Evolutionary conservation across 2,113 vertebrate genomes (phyloP).

Genomic region (Bucco capensis): DNA sequence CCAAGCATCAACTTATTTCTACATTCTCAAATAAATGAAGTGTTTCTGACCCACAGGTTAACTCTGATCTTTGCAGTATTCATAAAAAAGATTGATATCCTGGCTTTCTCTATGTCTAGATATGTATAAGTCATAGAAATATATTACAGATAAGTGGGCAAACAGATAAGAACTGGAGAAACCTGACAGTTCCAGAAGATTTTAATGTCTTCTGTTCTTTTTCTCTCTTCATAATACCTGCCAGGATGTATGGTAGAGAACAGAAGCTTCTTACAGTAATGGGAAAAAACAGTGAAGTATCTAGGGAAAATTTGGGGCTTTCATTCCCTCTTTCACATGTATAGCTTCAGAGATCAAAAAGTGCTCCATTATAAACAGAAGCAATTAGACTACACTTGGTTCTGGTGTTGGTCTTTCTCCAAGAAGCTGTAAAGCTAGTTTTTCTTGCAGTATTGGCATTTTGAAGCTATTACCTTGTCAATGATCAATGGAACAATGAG

Average conservation of each 20-base stretch:
- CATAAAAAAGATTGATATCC: neutral
- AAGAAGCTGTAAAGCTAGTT: neutral
- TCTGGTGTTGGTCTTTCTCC: neutral
- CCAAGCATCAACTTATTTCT: neutral
- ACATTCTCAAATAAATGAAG: slow-evolving; percentile 10
- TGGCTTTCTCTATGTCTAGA: neutral
- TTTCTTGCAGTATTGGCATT: neutral
- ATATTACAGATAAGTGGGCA: neutral
- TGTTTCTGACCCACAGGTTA: neutral
- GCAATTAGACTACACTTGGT: neutral
- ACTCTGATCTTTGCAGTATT: neutral
- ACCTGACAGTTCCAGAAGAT: neutral
- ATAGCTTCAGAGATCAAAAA: neutral
- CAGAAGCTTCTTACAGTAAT: neutral
- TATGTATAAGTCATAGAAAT: neutral
- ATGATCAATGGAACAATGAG: neutral
- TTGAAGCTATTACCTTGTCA: neutral
- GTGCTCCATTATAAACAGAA: neutral
- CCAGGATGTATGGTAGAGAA: neutral
- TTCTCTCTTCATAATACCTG: neutral
- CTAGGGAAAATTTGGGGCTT: neutral
- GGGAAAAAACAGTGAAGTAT: neutral
- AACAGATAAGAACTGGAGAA: neutral
- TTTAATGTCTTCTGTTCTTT: neutral
- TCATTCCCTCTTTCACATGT: neutral